Percentiles rank a stretch among this genome's conserved stretches.
Evolutionary conservation across 2,113 vertebrate species (phyloP).

Genomic region (Limnothrissa miodon): DNA sequence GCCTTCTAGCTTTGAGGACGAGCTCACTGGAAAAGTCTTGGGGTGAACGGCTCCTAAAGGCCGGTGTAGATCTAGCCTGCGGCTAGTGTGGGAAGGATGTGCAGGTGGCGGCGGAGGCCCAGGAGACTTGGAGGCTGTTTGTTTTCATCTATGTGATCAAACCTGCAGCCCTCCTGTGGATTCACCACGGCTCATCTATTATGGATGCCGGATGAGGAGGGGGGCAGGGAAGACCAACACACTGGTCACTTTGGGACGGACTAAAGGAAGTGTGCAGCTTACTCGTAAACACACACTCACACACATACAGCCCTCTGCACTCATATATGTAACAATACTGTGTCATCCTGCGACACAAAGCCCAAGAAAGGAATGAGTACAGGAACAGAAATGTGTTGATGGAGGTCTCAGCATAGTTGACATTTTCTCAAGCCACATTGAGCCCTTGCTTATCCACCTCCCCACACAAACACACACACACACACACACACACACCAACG

Average conservation of each 20-base stretch:
- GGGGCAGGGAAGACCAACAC: conserved; percentile 37
- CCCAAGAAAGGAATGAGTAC: background rate
- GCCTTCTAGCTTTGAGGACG: background rate
- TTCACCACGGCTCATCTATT: conserved; percentile 61
- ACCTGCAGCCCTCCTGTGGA: conserved; percentile 45
- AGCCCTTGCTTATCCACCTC: conserved; percentile 42
- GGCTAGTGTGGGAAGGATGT: background rate
- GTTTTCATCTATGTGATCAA: conserved; percentile 50
- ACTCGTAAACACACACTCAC: too few species aligned
- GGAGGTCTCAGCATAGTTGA: conserved; percentile 48
- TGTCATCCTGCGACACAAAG: background rate
- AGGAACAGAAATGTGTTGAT: background rate
- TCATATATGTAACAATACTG: too few species aligned
- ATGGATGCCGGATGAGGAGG: conserved; percentile 51
- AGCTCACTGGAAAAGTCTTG: background rate
- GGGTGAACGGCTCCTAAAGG: background rate
- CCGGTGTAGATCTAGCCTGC: background rate
- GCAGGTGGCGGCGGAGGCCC: background rate
- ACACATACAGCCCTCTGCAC: too few species aligned
- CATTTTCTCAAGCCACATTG: conserved; percentile 49
- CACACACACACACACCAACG: too few species aligned
- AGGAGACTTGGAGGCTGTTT: conserved; percentile 38
- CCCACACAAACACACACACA: conserved; percentile 31
- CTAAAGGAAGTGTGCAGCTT: conserved; percentile 6
- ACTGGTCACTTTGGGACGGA: conserved; percentile 52